Percentiles rank a stretch among this genome's conserved stretches.
phyloP scores from a whole-genome alignment of 2,888 invertebrate genomes.

The Pyrgus malvae region DNA sequence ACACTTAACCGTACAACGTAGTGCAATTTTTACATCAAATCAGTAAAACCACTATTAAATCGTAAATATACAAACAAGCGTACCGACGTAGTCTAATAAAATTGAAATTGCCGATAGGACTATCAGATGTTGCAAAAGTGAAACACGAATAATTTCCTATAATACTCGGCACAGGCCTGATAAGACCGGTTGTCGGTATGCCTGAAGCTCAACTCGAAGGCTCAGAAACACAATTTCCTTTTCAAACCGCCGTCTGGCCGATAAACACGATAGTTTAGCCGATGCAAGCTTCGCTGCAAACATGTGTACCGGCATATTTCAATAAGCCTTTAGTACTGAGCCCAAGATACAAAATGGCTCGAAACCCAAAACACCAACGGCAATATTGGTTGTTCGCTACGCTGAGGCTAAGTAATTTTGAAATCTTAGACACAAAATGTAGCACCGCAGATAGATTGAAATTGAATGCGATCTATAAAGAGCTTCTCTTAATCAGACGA shows the following conservation, averaged over 20 bases:
- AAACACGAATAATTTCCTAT: slow-evolving; percentile 10
- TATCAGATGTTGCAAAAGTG: slow-evolving; percentile 13
- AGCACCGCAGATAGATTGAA: slow-evolving; percentile 16
- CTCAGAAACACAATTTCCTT: slow-evolving; percentile 56
- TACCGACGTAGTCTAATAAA: background rate
- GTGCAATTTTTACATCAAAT: too few relatives aligned
- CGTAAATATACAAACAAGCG: background rate
- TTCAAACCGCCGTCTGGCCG: slow-evolving; percentile 39
- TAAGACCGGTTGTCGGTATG: slow-evolving; percentile 19
- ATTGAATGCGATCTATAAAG: slow-evolving; percentile 17
- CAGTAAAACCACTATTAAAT: too few relatives aligned
- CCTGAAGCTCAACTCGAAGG: slow-evolving; percentile 22
- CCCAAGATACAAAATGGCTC: slow-evolving; percentile 13
- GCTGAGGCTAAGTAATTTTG: slow-evolving; percentile 20
- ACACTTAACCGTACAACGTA: too few relatives aligned
- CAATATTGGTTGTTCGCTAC: slow-evolving; percentile 16
- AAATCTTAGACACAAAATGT: slow-evolving; percentile 19
- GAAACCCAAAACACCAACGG: background rate
- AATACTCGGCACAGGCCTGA: background rate
- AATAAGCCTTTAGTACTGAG: slow-evolving; percentile 29
- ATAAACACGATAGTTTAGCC: slow-evolving; percentile 39
- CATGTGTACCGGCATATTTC: slow-evolving; percentile 31
- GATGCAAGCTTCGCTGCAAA: slow-evolving; percentile 26
- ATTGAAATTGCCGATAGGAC: background rate
- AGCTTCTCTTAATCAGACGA: slow-evolving; percentile 23